Evolutionary conservation across 2,888 invertebrate genomes (phyloP), one percentile per base, ranked within the genome.

Genomic region (Boloria selene): DNA sequence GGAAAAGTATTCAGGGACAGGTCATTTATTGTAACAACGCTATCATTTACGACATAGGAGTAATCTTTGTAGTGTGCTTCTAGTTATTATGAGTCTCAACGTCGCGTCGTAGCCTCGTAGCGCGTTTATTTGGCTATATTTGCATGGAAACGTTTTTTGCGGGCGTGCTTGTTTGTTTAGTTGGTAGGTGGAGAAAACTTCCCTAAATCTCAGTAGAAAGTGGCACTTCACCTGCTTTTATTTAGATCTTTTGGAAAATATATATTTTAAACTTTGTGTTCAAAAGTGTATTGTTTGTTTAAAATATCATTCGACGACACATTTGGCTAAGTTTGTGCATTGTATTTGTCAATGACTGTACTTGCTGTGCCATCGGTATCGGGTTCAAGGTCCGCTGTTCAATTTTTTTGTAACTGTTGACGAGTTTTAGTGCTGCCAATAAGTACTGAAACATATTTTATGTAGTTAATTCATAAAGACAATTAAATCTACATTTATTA

Each of bases 111-210:
- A 80, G 83, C 82, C 86, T 85, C 85, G 81, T 85, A 84, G 85
- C 80, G 85, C 84, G 86, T 90, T 90, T 92, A 90, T 92, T 91
- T 90, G 89, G 86, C 82, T 86, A 81, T 90, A 91, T 92, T 92
- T 92, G 90, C 91, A 92, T 92, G 86, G 87, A 90, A 92, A 91
- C 90, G 91, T 91, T 92, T 91, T 89, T 92, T 90, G 88, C 87
- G 87, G 89, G 87, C 86, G 88, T 86, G 79, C 88, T 87, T 90
- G 89, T 91, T 90, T 91, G 90, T 88, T 85, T 82, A 87, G 87
- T 83, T 86, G 86, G 85, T 88, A 90, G 88, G 87, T 88, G 83
- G 85, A 86, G 87, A 86, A 86, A 85, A 85, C 86, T 85, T 83
- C 74, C 81, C 80, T 77, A 79, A 75, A 79, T 77, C 77, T 77